Evolutionary conservation across 2,888 invertebrate genomes (phyloP), one percentile per base, ranked within the genome.

Genomic region (Liposcelis brunnea): DNA sequence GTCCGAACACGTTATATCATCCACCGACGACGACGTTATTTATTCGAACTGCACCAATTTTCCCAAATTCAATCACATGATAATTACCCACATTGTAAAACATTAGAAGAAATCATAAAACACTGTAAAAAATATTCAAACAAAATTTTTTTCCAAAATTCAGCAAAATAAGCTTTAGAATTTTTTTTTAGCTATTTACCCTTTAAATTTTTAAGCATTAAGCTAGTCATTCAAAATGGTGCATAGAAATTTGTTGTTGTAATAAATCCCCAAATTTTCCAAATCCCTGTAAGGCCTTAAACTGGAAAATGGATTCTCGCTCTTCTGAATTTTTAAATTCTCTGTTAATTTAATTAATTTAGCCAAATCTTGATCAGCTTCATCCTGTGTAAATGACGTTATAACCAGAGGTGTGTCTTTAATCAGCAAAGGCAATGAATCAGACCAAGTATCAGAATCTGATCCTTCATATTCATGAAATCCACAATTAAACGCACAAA

Each of bases 401-500:
- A 60, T 51, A 33, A 58, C 48, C 31, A 61, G 47, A 15, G 58
- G 55, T 19, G 55, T 18, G 46, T 52, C 44, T 19, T 54, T 43
- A 15, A 56, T 21, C 16, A 61, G 50, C 44, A 45, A 49, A 7
- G 51, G 47, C 26, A 61, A 46, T 35, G 58, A 56, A 10, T 50
- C 46, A 32, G 48, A 43, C 61, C 62, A 62, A 4, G 52, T 50
- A 49, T 59, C 56, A 15, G 37, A 36, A 7, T 45, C 47, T 5
- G 47, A 37, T 16, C 50, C 49, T 46, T 52, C 47, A 47, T 50
- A 55, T 48, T 58, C 59, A 51, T 61, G 59, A 43, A 62, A 50
- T 18, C 61, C 60, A 51, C 59, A 58, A 49, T 61, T 62, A 47
- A 60, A 59, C 1, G 56, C 56, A 8, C 58, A 53, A 14, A 59